Evolutionary conservation across 1,140 invertebrate species (phyloP).

Genomic region (Brachionus sp.): DNA sequence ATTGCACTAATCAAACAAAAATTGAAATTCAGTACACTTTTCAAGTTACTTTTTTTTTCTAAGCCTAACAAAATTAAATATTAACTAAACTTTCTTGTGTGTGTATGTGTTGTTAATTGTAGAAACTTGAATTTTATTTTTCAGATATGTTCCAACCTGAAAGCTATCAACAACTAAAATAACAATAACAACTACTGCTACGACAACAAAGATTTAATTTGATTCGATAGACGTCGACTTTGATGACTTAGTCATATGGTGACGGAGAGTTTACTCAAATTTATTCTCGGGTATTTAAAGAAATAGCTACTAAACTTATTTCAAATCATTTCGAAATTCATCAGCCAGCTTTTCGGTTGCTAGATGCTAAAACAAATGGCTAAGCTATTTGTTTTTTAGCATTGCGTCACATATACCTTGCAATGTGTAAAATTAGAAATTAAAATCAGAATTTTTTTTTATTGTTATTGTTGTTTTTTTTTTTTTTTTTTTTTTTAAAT

Average conservation of each 20-base stretch:
- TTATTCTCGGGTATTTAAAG: slow-evolving; percentile 39
- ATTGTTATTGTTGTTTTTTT: no score
- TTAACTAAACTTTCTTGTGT: slow-evolving; percentile 1
- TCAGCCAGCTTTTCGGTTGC: not conserved
- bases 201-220: slow-evolving; percentile 18
- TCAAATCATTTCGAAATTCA: slow-evolving; percentile 13
- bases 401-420: not conserved
- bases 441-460: not conserved
- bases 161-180: slow-evolving; percentile 29
- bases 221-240: slow-evolving; percentile 15
- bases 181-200: slow-evolving; percentile 40
- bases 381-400: not conserved
- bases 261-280: not conserved
- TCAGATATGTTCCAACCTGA: slow-evolving; percentile 28
- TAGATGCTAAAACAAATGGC: not conserved
- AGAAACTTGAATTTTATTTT: slow-evolving; percentile 25
- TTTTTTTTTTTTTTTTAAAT: not conserved
- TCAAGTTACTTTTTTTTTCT: not conserved
- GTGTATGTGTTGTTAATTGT: slow-evolving; percentile 15
- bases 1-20: not conserved
- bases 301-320: slow-evolving; percentile 15
- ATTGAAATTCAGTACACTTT: not conserved
- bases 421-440: not conserved
- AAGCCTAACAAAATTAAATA: slow-evolving; percentile 32
- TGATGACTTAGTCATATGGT: slow-evolving; percentile 41